Percentiles rank a stretch among this genome's conserved stretches.
These are phyloP conservation scores for Papilio aristodemus DNA, from an alignment of 1,140 invertebrate genomes.

Conservation along the genomic window DNA sequence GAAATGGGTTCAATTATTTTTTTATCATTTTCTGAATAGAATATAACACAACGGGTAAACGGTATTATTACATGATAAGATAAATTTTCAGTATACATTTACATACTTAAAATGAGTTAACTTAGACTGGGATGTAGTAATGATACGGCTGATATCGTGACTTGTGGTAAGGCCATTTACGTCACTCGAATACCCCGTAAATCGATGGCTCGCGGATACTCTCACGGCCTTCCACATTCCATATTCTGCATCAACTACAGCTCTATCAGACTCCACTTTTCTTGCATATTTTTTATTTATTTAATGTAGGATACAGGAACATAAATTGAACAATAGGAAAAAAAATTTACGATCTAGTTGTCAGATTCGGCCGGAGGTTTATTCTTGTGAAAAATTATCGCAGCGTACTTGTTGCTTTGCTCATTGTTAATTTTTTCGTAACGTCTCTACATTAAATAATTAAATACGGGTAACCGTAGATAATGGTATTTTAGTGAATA, in stretches of 20 bases:
- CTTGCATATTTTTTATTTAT: too few species aligned
- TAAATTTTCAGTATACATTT: not conserved
- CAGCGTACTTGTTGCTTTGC: conserved; percentile 22
- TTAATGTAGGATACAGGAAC: too few species aligned
- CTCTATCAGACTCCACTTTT: too few species aligned
- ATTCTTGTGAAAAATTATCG: conserved; percentile 19
- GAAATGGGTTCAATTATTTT: not conserved
- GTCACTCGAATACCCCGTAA: not conserved
- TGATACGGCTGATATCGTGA: too few species aligned
- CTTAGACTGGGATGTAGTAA: too few species aligned
- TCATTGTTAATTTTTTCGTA: conserved; percentile 18
- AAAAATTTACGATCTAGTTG: conserved; percentile 5
- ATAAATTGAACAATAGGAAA: not conserved
- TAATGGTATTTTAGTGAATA: not conserved
- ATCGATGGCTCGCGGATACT: not conserved
- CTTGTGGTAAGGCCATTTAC: not conserved
- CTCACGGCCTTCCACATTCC: not conserved
- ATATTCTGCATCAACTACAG: conserved; percentile 4
- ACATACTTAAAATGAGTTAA: not conserved
- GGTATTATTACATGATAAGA: not conserved
- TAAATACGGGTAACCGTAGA: too few species aligned
- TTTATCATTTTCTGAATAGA: not conserved
- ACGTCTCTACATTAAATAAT: not conserved
- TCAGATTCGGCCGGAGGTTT: not conserved
- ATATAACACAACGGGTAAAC: not conserved